These are phyloP conservation scores for Neosilurus hyrtlii DNA, from an alignment of 2,797 vertebrate species.

Conservation along the genomic window DNA sequence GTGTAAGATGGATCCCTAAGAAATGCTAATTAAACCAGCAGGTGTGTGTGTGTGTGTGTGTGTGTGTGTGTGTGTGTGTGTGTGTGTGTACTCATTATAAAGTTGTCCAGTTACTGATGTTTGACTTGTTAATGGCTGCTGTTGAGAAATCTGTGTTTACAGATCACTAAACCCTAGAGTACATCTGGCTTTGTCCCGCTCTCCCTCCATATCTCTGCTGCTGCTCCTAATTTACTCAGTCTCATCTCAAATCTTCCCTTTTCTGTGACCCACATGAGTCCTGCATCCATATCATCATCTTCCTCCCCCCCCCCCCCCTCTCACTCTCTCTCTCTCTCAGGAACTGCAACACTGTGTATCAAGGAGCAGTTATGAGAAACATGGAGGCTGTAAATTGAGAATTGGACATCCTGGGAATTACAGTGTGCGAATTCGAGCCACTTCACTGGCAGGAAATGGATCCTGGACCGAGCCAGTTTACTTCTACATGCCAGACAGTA, in stretches of 20 bases:
- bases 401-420: constrained; percentile 90
- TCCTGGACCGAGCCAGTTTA: constrained; percentile 88
- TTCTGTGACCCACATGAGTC: constrained; percentile 25
- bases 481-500: constrained; percentile 88
- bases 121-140: constrained; percentile 30
- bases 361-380: constrained; percentile 77
- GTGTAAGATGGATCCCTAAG: neutral
- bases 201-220: constrained; percentile 17
- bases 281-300: constrained; percentile 19
- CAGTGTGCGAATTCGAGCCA: constrained; percentile 88
- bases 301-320: neutral
- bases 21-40: constrained; percentile 22
- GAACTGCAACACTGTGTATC: constrained; percentile 84
- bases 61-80: neutral
- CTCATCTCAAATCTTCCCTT: constrained; percentile 26
- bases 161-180: constrained; percentile 14
- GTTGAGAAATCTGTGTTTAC: constrained; percentile 33
- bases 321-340: constrained; percentile 61
- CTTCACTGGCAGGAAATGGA: constrained; percentile 91
- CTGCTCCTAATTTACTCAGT: constrained; percentile 30
- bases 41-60: neutral
- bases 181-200: constrained; percentile 23
- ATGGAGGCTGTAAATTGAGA: constrained; percentile 79
- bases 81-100: constrained; percentile 6
- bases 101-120: neutral